phyloP scores from a whole-genome alignment of 2,797 vertebrate species.

The Enteromius treurensis region DNA sequence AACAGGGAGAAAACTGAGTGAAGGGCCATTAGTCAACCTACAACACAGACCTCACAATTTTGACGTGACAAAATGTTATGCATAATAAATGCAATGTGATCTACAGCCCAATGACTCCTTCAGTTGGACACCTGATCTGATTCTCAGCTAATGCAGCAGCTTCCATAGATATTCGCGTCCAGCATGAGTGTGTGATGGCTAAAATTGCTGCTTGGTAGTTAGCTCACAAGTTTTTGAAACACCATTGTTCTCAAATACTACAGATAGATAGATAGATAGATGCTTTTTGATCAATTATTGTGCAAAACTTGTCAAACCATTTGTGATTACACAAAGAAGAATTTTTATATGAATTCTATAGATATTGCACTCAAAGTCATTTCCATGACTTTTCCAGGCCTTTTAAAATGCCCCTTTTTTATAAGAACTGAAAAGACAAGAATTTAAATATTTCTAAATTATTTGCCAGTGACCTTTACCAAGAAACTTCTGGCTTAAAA shows the following conservation, averaged over 20 bases:
- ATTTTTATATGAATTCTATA: accelerated
- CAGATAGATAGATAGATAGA: background rate
- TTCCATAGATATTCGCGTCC: background rate
- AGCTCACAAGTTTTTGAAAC: background rate
- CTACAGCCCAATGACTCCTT: constrained; percentile 14
- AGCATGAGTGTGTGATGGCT: background rate
- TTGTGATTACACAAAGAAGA: background rate
- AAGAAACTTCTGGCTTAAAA: background rate
- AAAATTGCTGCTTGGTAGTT: background rate
- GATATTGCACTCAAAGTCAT: background rate
- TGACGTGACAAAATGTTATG: constrained; percentile 23
- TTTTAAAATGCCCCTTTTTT: background rate
- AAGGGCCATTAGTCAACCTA: constrained; percentile 43
- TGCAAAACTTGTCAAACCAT: background rate
- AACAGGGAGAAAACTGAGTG: constrained; percentile 27
- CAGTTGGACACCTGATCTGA: constrained; percentile 28
- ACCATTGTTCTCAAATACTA: constrained; percentile 15
- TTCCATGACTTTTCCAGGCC: background rate
- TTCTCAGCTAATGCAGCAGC: constrained; percentile 1
- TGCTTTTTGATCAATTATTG: background rate
- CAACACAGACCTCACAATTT: constrained; percentile 40
- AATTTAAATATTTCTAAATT: background rate
- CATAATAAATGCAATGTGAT: constrained; percentile 26
- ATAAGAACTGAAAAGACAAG: background rate
- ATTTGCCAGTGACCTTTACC: background rate